phyloP scores from a whole-genome alignment of 2,113 vertebrate genomes.

The Pao palembangensis region DNA sequence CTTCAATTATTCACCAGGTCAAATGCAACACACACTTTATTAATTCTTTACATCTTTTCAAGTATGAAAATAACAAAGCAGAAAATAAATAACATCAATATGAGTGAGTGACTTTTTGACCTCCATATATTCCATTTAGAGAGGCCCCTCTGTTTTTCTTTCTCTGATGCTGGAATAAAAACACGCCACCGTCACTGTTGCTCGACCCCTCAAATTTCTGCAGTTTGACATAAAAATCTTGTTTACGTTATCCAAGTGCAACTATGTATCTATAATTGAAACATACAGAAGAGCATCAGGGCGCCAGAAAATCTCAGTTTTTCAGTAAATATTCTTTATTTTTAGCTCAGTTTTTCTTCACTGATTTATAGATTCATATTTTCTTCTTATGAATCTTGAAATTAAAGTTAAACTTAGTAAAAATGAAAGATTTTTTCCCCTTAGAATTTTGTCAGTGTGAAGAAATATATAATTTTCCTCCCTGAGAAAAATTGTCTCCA shows the following conservation, averaged over 20 bases:
- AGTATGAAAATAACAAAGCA: constrained; percentile 61
- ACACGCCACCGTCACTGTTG: not conserved
- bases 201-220: too few species aligned
- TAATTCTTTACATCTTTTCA: constrained; percentile 49
- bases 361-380: too few species aligned
- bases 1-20: constrained; percentile 40
- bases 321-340: too few species aligned
- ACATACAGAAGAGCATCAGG: not conserved
- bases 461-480: too few species aligned
- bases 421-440: too few species aligned
- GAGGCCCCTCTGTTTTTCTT: too few species aligned
- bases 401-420: too few species aligned
- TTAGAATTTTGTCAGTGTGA: too few species aligned
- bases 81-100: constrained; percentile 68
- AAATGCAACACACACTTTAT: constrained; percentile 53
- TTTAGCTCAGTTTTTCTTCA: too few species aligned
- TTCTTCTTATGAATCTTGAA: too few species aligned
- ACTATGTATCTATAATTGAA: not conserved
- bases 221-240: not conserved
- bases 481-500: too few species aligned
- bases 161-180: not conserved
- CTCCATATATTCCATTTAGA: constrained; percentile 16
- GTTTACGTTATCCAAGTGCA: not conserved
- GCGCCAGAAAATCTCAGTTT: not conserved
- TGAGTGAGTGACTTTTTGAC: constrained; percentile 40